phyloP scores from a whole-genome alignment of 2,797 vertebrate species.

The Otolemur crassicaudatus region DNA sequence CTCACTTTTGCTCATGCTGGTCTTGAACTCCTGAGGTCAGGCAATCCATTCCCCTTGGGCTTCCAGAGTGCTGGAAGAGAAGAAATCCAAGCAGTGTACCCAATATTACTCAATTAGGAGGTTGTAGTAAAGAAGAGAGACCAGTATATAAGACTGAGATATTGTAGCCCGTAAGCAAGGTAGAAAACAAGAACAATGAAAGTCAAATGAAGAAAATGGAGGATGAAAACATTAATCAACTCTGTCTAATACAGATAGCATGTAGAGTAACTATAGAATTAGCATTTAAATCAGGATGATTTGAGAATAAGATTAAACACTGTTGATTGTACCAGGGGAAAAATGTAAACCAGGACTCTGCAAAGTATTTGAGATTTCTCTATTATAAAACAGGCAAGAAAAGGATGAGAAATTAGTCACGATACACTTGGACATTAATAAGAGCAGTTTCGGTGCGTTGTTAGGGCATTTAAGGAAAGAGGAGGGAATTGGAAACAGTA shows the following conservation, averaged over 20 bases:
- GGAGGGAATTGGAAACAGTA: not conserved
- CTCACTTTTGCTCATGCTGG: too few species aligned
- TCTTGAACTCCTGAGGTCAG: too few species aligned
- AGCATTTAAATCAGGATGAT: not conserved
- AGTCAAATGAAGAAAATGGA: not conserved
- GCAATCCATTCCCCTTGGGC: too few species aligned
- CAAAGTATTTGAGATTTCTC: not conserved
- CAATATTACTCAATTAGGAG: not conserved
- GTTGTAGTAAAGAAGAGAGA: not conserved
- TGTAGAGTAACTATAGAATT: not conserved
- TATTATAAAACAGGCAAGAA: not conserved
- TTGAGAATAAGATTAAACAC: not conserved
- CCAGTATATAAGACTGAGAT: not conserved
- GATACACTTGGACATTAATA: not conserved
- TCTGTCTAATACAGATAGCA: not conserved
- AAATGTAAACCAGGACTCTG: not conserved
- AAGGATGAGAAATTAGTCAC: not conserved
- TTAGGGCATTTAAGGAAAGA: not conserved
- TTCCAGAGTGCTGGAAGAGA: not conserved
- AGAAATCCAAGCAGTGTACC: not conserved
- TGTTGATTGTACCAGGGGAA: not conserved
- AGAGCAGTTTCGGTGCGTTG: not conserved
- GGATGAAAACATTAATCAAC: not conserved
- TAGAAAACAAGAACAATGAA: not conserved
- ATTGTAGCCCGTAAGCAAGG: not conserved